These are phyloP conservation scores for Eufriesea mexicana DNA, from an alignment of 1,140 invertebrate genomes.

Conservation along the genomic window DNA sequence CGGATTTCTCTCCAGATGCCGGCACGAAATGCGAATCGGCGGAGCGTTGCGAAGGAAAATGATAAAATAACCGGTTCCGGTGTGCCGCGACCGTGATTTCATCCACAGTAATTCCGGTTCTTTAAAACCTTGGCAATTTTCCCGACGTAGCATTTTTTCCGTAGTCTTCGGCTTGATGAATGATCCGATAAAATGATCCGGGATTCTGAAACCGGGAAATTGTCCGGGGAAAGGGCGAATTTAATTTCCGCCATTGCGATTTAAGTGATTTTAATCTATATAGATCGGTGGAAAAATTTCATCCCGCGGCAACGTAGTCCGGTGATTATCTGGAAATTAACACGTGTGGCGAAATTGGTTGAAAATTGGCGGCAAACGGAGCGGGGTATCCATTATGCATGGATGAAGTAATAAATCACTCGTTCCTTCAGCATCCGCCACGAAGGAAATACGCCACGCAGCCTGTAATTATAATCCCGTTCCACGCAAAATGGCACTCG, in stretches of 20 bases:
- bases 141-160: not conserved
- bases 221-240: not conserved
- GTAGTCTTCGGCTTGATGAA: not conserved
- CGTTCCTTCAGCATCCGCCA: not conserved
- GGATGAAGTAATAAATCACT: slow-evolving; percentile 4
- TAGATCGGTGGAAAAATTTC: not conserved
- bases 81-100: not conserved
- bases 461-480: slow-evolving; percentile 12
- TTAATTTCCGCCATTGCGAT: not conserved
- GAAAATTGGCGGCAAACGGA: not conserved
- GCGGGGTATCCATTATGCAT: not conserved
- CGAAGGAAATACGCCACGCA: not conserved
- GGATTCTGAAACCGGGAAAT: too few species aligned
- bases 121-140: not conserved
- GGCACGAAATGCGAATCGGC: slow-evolving; percentile 9
- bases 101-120: not conserved
- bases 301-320: too few species aligned
- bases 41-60: slow-evolving; percentile 29
- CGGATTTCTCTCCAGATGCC: slow-evolving; percentile 1
- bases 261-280: not conserved
- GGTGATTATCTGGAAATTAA: not conserved
- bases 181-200: too few species aligned
- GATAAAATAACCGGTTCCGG: slow-evolving; percentile 16
- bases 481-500: not conserved
- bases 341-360: not conserved